A percentile compares a stretch with the other conserved stretches of the same genome.
Evolutionary conservation across 2,888 invertebrate species (phyloP).

Genomic region (Oasisia sp.): DNA sequence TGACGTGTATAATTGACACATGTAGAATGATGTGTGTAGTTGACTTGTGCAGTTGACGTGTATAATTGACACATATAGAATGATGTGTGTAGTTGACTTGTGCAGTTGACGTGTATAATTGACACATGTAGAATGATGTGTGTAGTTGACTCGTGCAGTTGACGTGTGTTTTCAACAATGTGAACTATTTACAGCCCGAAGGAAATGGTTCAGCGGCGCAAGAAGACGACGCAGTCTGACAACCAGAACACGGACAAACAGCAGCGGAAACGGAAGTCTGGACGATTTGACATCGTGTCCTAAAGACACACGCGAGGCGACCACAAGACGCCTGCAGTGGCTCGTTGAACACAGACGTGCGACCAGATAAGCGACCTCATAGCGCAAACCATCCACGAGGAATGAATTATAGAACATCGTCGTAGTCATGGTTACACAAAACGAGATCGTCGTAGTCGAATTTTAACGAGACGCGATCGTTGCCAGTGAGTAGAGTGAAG

Average conservation of each 20-base stretch:
- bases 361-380: background rate
- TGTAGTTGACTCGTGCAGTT: background rate
- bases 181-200: background rate
- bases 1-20: too few relatives aligned
- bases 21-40: too few relatives aligned
- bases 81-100: too few relatives aligned
- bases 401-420: background rate
- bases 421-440: background rate
- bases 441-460: too few relatives aligned
- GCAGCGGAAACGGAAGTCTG: background rate
- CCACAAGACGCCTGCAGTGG: background rate
- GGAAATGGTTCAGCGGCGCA: constrained; percentile 20
- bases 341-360: background rate
- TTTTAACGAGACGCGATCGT: too few relatives aligned
- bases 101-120: too few relatives aligned
- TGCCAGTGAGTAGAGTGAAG: too few relatives aligned
- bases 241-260: background rate
- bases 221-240: constrained; percentile 1
- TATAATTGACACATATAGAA: too few relatives aligned
- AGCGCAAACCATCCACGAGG: background rate
- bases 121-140: too few relatives aligned
- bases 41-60: too few relatives aligned
- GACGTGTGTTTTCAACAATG: background rate
- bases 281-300: background rate
- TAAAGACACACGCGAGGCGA: background rate